Percentiles rank a stretch among this genome's conserved stretches.
Conservation (phyloP, 2,113 vertebrate genomes). For the Perccottus glenii region DNA sequence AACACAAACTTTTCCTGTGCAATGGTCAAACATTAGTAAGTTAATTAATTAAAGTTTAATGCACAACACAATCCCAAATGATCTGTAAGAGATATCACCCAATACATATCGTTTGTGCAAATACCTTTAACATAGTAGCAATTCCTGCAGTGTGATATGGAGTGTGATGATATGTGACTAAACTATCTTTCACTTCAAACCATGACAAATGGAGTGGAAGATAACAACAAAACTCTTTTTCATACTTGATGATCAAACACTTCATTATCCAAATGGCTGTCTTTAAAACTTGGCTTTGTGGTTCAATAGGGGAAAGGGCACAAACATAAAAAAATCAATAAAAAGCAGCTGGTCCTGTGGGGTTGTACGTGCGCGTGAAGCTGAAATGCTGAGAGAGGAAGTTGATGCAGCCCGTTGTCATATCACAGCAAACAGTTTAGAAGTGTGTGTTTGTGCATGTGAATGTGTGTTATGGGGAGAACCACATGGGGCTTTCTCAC, state of each 20-base stretch:
- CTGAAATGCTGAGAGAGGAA: conserved; percentile 59
- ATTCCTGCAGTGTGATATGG: too few relatives aligned
- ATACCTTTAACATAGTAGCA: too few relatives aligned
- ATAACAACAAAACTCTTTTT: not conserved
- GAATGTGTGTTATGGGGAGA: conserved; percentile 69
- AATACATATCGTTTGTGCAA: too few relatives aligned
- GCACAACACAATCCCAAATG: too few relatives aligned
- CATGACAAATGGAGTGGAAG: too few relatives aligned
- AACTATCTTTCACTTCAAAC: too few relatives aligned
- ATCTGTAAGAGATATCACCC: too few relatives aligned
- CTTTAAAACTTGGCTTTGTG: conserved; percentile 17
- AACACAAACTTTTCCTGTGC: too few relatives aligned
- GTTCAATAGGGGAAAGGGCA: conserved; percentile 50
- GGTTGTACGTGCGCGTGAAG: conserved; percentile 7
- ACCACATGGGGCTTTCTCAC: conserved; percentile 80
- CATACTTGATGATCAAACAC: not conserved
- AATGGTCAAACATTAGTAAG: too few relatives aligned
- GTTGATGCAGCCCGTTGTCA: conserved; percentile 51
- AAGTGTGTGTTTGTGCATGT: conserved; percentile 33
- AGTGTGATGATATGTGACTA: too few relatives aligned
- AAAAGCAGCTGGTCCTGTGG: conserved; percentile 54
- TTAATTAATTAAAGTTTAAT: too few relatives aligned
- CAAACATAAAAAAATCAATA: conserved; percentile 31
- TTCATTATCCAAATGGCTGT: conserved; percentile 21
- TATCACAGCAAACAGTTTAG: conserved; percentile 63